Conservation (phyloP, 2,113 vertebrate genomes). For the Centropus bengalensis region DNA sequence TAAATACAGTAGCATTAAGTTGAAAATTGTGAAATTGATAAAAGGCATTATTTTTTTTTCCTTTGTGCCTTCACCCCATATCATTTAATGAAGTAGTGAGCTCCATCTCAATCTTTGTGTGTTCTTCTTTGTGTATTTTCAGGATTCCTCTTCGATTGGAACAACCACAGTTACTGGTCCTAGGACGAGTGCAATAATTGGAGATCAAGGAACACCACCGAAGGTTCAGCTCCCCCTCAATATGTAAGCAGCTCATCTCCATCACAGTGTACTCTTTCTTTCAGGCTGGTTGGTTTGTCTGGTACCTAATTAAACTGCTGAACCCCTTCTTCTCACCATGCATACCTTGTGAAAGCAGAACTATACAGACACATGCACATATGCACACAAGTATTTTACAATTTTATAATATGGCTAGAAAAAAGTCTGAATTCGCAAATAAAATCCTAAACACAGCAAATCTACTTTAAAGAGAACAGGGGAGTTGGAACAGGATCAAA, state of each 20-base stretch:
- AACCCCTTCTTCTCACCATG: not conserved
- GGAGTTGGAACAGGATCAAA: not conserved
- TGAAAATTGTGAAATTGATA: not conserved
- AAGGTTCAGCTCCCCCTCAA: conserved; percentile 97
- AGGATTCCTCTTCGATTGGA: conserved; percentile 80
- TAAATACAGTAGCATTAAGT: not conserved
- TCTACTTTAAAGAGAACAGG: not conserved
- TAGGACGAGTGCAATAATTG: conserved; percentile 83
- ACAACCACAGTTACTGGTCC: conserved; percentile 80
- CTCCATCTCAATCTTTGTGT: not conserved
- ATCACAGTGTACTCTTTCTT: not conserved
- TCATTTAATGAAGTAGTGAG: not conserved
- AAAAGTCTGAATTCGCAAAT: not conserved
- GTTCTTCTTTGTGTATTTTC: conserved; percentile 64
- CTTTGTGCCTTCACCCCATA: not conserved
- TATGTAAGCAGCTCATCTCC: conserved; percentile 85
- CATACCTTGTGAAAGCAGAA: not conserved
- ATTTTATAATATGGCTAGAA: not conserved
- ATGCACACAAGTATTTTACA: not conserved
- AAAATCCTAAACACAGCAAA: not conserved
- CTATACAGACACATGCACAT: not conserved
- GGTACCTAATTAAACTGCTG: not conserved
- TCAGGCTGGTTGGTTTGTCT: not conserved
- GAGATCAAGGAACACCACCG: conserved; percentile 85
- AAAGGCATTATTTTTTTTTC: not conserved